phyloP scores from a whole-genome alignment of 2,113 vertebrate species.

The Takifugu flavidus region DNA sequence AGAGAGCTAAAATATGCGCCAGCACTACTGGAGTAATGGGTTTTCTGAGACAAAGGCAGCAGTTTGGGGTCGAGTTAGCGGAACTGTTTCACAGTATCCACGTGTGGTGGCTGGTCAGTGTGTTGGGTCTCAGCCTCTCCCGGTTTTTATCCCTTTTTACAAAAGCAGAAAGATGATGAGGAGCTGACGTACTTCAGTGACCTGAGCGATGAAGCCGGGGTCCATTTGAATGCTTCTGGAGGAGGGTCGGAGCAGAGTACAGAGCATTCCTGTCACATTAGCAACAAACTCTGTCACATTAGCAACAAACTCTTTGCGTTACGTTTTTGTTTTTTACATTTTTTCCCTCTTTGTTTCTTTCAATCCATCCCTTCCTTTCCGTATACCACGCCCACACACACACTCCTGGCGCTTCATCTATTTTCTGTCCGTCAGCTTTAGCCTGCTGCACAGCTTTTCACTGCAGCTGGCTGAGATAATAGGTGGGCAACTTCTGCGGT shows the following conservation, averaged over 20 bases:
- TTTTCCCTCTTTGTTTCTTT: background rate
- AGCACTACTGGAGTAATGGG: conserved; percentile 17
- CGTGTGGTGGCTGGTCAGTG: conserved; percentile 19
- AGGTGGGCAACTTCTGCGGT: background rate
- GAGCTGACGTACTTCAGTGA: conserved; percentile 8
- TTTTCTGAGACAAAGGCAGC: conserved; percentile 9
- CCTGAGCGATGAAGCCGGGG: too few species aligned
- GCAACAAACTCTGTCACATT: too few species aligned
- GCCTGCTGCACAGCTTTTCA: too few species aligned
- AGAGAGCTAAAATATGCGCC: conserved; percentile 23
- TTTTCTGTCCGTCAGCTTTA: background rate
- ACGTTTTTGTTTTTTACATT: background rate
- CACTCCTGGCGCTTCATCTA: background rate
- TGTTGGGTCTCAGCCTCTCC: conserved; percentile 11
- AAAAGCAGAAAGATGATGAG: conserved; percentile 19
- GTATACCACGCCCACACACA: background rate
- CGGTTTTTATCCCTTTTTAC: background rate
- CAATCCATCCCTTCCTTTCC: background rate
- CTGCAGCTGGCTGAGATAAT: too few species aligned
- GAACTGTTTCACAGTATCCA: conserved; percentile 4
- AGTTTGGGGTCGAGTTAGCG: conserved; percentile 29
- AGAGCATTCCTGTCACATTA: too few species aligned
- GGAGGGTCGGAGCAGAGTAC: too few species aligned
- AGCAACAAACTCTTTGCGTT: background rate
- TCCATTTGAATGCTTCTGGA: too few species aligned